phyloP scores from a whole-genome alignment of 2,888 invertebrate species.

The Ochropacha duplaris region DNA sequence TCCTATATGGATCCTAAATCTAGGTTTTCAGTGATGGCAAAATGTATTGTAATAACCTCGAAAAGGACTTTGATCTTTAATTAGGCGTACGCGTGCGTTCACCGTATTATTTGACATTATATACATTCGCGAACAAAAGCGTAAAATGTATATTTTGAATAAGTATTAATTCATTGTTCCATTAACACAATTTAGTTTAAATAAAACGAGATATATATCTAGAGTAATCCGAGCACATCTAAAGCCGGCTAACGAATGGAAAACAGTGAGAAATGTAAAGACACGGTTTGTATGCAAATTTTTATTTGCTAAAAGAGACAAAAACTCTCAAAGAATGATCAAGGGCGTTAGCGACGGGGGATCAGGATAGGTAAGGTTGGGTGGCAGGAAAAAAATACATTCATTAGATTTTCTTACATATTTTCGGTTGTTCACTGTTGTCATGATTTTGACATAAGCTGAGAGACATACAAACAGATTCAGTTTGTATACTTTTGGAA shows the following conservation, averaged over 20 bases:
- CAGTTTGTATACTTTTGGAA: too few species aligned
- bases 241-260: conserved; percentile 15
- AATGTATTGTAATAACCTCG: too few species aligned
- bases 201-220: conserved; percentile 3
- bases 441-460: too few species aligned
- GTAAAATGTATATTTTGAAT: background rate
- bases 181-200: conserved; percentile 3
- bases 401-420: too few species aligned
- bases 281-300: conserved; percentile 59
- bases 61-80: too few species aligned
- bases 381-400: background rate
- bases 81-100: too few species aligned
- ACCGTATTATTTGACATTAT: too few species aligned
- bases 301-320: conserved; percentile 40
- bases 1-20: too few species aligned
- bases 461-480: too few species aligned
- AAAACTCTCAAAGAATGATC: conserved; percentile 33
- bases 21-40: too few species aligned
- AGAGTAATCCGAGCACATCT: conserved; percentile 5
- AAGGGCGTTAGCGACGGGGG: conserved; percentile 15
- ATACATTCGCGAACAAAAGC: background rate
- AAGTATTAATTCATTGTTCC: background rate
- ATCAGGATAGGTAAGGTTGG: background rate
- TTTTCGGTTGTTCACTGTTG: too few species aligned
- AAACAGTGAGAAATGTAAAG: conserved; percentile 41